Evolutionary conservation across 2,797 vertebrate species (phyloP).

Genomic region (Neomorphus geoffroyi): DNA sequence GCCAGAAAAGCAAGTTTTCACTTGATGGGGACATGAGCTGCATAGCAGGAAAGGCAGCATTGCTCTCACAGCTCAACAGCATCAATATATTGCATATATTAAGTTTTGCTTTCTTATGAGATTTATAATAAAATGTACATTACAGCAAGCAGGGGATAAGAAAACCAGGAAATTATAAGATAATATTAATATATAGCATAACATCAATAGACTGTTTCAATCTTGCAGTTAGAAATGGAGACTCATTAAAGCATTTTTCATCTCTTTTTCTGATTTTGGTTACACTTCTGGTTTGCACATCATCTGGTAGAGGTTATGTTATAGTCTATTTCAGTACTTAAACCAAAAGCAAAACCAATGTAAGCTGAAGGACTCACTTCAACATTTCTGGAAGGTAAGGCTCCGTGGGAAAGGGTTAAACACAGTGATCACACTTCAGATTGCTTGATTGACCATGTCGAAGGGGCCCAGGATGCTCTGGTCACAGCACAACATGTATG

Average conservation of each 20-base stretch:
- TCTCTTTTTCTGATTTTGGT: rapidly evolving
- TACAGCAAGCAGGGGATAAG: background rate
- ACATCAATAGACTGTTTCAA: rapidly evolving
- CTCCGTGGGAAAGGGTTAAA: background rate
- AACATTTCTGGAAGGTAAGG: background rate
- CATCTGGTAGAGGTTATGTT: background rate
- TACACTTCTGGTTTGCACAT: background rate
- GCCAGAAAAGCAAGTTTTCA: background rate
- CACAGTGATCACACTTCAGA: background rate
- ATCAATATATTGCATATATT: rapidly evolving
- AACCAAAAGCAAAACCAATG: background rate
- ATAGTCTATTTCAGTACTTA: rapidly evolving
- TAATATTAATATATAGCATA: rapidly evolving
- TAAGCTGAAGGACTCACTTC: background rate
- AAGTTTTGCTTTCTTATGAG: background rate
- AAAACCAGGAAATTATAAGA: rapidly evolving
- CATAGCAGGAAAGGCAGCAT: background rate
- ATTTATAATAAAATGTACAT: rapidly evolving
- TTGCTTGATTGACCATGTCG: background rate
- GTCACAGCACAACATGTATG: rapidly evolving
- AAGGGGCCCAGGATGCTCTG: background rate
- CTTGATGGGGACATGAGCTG: rapidly evolving
- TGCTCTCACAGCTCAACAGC: rapidly evolving
- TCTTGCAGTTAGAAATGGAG: rapidly evolving
- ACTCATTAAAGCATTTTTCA: rapidly evolving